phyloP scores from a whole-genome alignment of 2,797 vertebrate genomes.

The Morus bassanus region DNA sequence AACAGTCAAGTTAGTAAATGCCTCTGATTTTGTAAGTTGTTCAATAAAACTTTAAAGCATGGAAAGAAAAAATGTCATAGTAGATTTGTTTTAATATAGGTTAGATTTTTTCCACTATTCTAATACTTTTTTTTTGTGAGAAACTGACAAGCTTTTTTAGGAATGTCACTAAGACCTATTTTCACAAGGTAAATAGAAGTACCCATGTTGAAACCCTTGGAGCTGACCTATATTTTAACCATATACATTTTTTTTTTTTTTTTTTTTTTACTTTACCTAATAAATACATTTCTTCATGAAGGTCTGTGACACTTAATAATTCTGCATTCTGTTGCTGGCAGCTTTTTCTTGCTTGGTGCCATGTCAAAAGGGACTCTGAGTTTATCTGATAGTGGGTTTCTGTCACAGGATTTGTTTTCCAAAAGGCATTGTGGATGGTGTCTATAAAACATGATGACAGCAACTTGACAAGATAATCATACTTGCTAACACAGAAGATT shows the following conservation, averaged over 20 bases:
- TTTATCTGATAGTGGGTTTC: conserved; percentile 88
- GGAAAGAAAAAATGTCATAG: not conserved
- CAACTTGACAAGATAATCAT: not conserved
- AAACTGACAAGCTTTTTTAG: not conserved
- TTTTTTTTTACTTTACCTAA: conserved; percentile 80
- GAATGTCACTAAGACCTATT: not conserved
- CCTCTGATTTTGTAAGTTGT: not conserved
- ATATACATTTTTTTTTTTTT: too few relatives aligned
- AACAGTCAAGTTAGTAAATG: not conserved
- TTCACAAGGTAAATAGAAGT: not conserved
- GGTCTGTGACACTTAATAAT: conserved; percentile 88
- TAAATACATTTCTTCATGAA: conserved; percentile 89
- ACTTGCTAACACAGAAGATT: not conserved
- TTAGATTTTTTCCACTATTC: not conserved
- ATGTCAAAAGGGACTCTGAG: conserved; percentile 80
- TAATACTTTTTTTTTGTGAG: not conserved
- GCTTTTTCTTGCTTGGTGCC: conserved; percentile 91
- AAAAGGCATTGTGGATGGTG: conserved; percentile 53
- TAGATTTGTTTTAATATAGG: not conserved
- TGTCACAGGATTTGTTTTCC: conserved; percentile 87
- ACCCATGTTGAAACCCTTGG: not conserved
- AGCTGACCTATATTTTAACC: not conserved
- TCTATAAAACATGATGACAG: conserved; percentile 65
- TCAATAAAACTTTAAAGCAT: not conserved
- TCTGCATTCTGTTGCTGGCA: conserved; percentile 91